Evolutionary conservation across 2,888 invertebrate species (phyloP).

Genomic region (Conops quadrifasciatus): DNA sequence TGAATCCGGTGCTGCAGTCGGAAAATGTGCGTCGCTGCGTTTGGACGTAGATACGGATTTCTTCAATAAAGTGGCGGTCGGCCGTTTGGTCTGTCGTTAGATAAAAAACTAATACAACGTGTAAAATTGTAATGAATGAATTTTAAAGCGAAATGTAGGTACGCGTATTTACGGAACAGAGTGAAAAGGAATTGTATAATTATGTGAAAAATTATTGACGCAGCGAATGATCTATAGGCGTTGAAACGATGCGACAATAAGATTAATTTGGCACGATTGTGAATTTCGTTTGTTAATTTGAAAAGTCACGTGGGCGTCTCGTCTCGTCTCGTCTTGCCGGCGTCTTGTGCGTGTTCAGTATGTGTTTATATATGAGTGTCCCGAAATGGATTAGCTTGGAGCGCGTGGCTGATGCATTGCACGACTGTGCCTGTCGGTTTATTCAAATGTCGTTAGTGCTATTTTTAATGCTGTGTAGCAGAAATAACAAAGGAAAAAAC

Average conservation of each 20-base stretch:
- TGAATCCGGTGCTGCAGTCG: slow-evolving; percentile 44
- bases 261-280: background rate
- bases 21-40: slow-evolving; percentile 54
- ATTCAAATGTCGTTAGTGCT: slow-evolving; percentile 48
- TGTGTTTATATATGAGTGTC: slow-evolving; percentile 51
- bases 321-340: background rate
- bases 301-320: background rate
- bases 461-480: slow-evolving; percentile 46
- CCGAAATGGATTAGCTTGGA: slow-evolving; percentile 51
- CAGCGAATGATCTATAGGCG: background rate
- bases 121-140: background rate
- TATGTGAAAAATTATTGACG: background rate
- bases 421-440: slow-evolving; percentile 45
- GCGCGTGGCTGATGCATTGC: slow-evolving; percentile 48
- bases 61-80: background rate
- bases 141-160: background rate
- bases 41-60: slow-evolving; percentile 41
- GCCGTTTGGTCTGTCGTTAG: background rate
- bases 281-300: background rate
- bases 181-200: background rate
- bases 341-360: slow-evolving; percentile 33
- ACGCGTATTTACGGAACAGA: background rate
- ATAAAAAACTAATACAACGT: background rate
- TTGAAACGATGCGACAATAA: background rate
- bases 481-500: slow-evolving; percentile 16